These are phyloP conservation scores for Euproctis similis DNA, from an alignment of 2,888 invertebrate species.

Conservation along the genomic window DNA sequence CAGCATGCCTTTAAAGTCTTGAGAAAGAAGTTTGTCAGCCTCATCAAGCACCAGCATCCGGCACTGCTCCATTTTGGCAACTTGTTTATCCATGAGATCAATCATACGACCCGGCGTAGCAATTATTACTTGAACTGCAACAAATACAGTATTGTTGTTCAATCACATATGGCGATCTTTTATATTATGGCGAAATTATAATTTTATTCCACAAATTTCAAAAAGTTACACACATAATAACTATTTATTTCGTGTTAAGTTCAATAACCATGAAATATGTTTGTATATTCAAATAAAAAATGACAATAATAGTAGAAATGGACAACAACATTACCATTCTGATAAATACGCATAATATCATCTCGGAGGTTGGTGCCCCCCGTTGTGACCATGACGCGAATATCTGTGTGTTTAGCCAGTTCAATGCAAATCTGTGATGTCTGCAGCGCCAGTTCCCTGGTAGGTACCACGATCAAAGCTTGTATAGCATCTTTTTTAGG, in stretches of 20 bases:
- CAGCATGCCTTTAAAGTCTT: conserved; percentile 99
- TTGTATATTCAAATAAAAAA: too few relatives aligned
- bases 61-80: conserved; percentile 96
- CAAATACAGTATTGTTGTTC: too few relatives aligned
- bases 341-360: conserved; percentile 99
- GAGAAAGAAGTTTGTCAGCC: conserved; percentile 98
- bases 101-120: conserved; percentile 99
- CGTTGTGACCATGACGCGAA: conserved; percentile 99
- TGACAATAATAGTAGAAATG: too few relatives aligned
- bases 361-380: conserved; percentile 98
- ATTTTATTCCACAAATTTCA: too few relatives aligned
- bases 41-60: conserved; percentile 98
- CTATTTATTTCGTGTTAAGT: too few relatives aligned
- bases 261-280: too few relatives aligned
- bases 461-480: conserved; percentile 98
- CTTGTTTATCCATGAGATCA: conserved; percentile 99
- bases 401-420: conserved; percentile 96
- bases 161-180: too few relatives aligned
- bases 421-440: conserved; percentile 99
- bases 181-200: too few relatives aligned
- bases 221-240: too few relatives aligned
- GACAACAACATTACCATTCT: conserved; percentile 88
- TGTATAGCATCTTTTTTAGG: conserved; percentile 94
- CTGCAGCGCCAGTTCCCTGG: conserved; percentile 98
- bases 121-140: conserved; percentile 96